These are phyloP conservation scores for Vireo griseus DNA, from an alignment of 2,797 vertebrate species.

Conservation along the genomic window DNA sequence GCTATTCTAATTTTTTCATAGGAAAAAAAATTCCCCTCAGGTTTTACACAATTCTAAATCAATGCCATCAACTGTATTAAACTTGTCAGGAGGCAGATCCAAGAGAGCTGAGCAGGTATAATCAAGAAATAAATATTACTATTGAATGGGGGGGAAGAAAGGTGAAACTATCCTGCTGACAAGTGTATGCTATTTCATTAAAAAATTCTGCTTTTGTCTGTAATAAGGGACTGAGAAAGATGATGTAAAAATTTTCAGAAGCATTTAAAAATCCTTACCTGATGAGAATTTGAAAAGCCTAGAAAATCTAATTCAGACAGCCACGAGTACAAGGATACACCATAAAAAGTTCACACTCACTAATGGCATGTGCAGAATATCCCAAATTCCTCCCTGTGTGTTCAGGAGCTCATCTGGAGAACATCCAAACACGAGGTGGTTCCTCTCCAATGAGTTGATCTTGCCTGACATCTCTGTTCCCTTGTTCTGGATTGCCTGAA, in stretches of 20 bases:
- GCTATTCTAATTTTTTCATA: not conserved
- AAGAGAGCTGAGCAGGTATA: not conserved
- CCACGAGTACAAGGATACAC: not conserved
- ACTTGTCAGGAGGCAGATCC: not conserved
- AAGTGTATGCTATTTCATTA: not conserved
- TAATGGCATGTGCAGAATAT: not conserved
- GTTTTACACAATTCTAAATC: not conserved
- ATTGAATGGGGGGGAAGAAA: not conserved
- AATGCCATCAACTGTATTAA: not conserved
- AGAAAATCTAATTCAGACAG: not conserved
- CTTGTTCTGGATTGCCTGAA: not conserved
- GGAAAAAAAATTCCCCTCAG: not conserved
- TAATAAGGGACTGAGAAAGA: not conserved
- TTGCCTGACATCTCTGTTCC: not conserved
- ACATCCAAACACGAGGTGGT: not conserved
- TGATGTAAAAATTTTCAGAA: not conserved
- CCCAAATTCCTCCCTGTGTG: not conserved
- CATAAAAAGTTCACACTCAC: not conserved
- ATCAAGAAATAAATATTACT: not conserved
- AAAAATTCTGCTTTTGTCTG: not conserved
- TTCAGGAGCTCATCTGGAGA: not conserved
- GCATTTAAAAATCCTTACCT: not conserved
- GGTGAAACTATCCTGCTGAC: not conserved
- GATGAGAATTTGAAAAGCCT: not conserved
- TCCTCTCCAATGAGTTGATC: not conserved